Conservation (phyloP, 2,797 vertebrate species). For the Falco biarmicus region DNA sequence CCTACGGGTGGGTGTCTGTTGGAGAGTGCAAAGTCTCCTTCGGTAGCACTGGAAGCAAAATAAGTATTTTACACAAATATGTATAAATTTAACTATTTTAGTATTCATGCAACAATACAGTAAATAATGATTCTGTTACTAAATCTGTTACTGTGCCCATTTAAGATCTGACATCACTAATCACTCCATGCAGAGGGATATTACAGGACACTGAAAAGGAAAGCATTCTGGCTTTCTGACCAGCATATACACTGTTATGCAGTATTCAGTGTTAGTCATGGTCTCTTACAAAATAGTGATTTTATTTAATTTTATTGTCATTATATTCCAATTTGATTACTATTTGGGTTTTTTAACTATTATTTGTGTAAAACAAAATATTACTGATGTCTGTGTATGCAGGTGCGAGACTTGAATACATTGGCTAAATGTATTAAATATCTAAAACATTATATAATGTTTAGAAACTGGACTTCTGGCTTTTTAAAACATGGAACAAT, state of each 20-base stretch:
- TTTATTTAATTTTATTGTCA: background rate
- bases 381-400: background rate
- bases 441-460: background rate
- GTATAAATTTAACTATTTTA: fast-evolving
- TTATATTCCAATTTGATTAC: background rate
- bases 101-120: fast-evolving
- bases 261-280: background rate
- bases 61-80: background rate
- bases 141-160: too few relatives aligned
- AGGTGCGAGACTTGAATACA: background rate
- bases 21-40: background rate
- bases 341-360: background rate
- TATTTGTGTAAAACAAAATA: background rate
- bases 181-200: background rate
- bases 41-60: too few relatives aligned
- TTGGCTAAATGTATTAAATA: too few relatives aligned
- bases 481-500: background rate
- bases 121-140: background rate
- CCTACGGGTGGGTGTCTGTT: background rate
- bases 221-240: background rate
- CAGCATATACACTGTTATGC: fast-evolving
- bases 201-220: background rate
- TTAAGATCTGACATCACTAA: background rate
- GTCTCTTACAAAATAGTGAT: background rate
- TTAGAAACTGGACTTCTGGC: background rate